Evolutionary conservation across 2,113 vertebrate species (phyloP).

Genomic region (Nothobranchius kuhntae): DNA sequence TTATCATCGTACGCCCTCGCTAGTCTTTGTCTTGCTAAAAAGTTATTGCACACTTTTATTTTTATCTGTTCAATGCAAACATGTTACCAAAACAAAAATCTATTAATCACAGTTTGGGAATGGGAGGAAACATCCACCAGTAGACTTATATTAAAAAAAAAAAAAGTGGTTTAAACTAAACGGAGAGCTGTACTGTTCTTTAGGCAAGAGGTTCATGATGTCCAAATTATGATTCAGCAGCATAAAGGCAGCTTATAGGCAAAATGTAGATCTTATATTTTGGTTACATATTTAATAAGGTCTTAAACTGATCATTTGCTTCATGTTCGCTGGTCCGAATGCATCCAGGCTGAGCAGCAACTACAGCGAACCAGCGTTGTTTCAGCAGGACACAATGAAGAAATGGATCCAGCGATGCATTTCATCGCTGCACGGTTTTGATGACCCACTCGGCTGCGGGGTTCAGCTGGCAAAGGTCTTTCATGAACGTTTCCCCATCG

Average conservation of each 20-base stretch:
- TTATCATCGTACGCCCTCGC: conserved; percentile 22
- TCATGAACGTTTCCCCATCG: conserved; percentile 91
- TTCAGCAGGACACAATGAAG: conserved; percentile 2
- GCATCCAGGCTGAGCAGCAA: conserved; percentile 7
- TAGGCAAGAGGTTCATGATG: not conserved
- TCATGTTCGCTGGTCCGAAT: not conserved
- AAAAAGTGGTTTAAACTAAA: conserved; percentile 15
- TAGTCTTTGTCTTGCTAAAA: conserved; percentile 4
- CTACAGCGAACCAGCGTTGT: conserved; percentile 15
- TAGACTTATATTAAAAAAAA: not conserved
- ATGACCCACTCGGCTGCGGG: conserved; percentile 96
- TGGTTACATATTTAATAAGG: not conserved
- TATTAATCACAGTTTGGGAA: conserved; percentile 46
- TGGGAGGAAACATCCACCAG: not conserved
- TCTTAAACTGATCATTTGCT: not conserved
- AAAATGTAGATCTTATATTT: not conserved
- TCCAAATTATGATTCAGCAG: not conserved
- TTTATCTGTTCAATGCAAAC: conserved; percentile 4
- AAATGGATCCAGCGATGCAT: not conserved
- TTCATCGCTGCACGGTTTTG: conserved; percentile 73
- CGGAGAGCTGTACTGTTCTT: not conserved
- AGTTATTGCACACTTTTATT: conserved; percentile 4
- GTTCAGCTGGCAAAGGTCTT: conserved; percentile 91
- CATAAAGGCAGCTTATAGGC: not conserved
- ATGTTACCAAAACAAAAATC: conserved; percentile 31